phyloP scores from a whole-genome alignment of 2,797 vertebrate genomes.

The Chromis chromis region DNA sequence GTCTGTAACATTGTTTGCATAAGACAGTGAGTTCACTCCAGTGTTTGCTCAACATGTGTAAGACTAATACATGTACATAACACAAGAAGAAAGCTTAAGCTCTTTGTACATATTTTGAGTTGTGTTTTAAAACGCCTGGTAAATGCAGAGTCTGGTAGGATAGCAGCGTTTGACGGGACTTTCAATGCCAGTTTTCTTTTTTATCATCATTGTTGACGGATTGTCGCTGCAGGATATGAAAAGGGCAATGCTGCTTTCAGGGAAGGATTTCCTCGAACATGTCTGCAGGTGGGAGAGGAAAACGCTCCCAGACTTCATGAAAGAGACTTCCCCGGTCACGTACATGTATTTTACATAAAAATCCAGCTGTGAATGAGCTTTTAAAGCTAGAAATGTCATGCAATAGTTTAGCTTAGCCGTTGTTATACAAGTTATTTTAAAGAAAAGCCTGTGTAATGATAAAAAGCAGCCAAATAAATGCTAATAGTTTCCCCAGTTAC shows the following conservation, averaged over 20 bases:
- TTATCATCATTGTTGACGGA: not conserved
- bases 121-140: not conserved
- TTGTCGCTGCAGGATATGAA: conserved; percentile 21
- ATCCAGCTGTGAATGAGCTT: not conserved
- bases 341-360: not conserved
- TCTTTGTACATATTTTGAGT: not conserved
- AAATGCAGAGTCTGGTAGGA: too few species aligned
- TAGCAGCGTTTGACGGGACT: too few species aligned
- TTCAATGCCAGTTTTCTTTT: not conserved
- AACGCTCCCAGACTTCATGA: conserved; percentile 20
- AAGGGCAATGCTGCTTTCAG: conserved; percentile 29
- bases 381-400: not conserved
- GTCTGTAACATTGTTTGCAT: conserved; percentile 1
- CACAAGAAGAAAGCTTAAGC: not conserved
- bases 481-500: not conserved
- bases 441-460: not conserved
- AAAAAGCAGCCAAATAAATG: not conserved
- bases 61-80: not conserved
- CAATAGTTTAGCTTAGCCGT: not conserved
- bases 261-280: conserved; percentile 55
- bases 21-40: not conserved
- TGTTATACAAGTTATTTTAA: not conserved
- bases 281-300: conserved; percentile 39
- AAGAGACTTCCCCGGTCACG: conserved; percentile 6
- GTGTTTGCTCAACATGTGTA: conserved; percentile 1